Conservation (phyloP, 2,888 invertebrate species). For the Parnassius mnemosyne region DNA sequence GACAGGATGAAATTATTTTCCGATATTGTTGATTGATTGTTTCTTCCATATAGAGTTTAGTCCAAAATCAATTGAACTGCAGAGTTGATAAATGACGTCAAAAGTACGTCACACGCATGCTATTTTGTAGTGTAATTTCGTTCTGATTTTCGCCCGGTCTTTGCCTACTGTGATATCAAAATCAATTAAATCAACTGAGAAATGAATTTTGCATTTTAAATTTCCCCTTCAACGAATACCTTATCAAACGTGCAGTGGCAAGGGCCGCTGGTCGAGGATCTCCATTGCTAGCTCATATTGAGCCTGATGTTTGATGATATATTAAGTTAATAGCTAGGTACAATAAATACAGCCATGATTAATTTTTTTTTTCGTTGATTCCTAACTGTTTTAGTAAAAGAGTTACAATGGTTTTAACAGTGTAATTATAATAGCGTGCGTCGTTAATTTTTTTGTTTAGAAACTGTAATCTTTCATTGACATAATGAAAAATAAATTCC, state of each 20-base stretch:
- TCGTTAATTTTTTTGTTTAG: slow-evolving; percentile 52
- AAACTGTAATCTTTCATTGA: slow-evolving; percentile 69
- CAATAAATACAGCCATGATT: slow-evolving; percentile 66
- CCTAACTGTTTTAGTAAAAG: slow-evolving; percentile 54
- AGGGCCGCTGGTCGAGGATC: slow-evolving; percentile 69
- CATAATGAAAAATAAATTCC: slow-evolving; percentile 74
- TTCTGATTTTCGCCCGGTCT: slow-evolving; percentile 78
- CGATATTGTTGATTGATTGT: slow-evolving; percentile 50
- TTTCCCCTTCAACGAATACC: slow-evolving; percentile 52
- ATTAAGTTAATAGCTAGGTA: slow-evolving; percentile 62
- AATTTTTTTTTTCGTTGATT: slow-evolving; percentile 53
- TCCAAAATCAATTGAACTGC: slow-evolving; percentile 23
- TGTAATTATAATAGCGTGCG: slow-evolving; percentile 58
- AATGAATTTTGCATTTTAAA: slow-evolving; percentile 49
- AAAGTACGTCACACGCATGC: slow-evolving; percentile 72
- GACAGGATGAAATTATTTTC: slow-evolving; percentile 58
- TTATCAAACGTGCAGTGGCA: slow-evolving; percentile 60
- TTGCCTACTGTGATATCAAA: slow-evolving; percentile 74
- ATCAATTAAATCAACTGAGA: slow-evolving; percentile 45
- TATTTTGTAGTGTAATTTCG: slow-evolving; percentile 64
- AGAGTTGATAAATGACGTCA: slow-evolving; percentile 33
- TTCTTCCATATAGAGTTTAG: slow-evolving; percentile 27
- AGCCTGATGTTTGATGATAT: slow-evolving; percentile 71
- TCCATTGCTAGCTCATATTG: slow-evolving; percentile 74
- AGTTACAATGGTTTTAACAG: slow-evolving; percentile 54